phyloP scores from a whole-genome alignment of 2,888 invertebrate genomes.

The Cephus pulcher region DNA sequence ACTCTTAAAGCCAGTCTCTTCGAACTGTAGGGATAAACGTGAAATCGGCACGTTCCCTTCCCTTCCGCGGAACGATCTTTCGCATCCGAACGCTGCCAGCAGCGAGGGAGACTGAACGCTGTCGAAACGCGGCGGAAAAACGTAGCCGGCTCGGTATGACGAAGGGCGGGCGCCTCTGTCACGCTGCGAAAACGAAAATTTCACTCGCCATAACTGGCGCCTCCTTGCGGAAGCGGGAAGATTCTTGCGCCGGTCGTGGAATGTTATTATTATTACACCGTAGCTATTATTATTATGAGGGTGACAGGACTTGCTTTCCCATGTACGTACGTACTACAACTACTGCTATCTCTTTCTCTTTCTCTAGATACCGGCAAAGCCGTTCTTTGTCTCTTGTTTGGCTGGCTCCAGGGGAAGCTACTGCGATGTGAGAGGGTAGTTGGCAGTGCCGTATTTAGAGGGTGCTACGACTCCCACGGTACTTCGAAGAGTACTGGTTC shows the following conservation, averaged over 20 bases:
- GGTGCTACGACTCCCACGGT: too few species aligned
- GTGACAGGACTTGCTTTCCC: slow-evolving; percentile 14
- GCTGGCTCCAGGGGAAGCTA: too few species aligned
- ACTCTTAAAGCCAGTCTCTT: too few species aligned
- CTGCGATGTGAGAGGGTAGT: too few species aligned
- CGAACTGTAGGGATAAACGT: too few species aligned
- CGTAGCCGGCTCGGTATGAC: slow-evolving; percentile 25
- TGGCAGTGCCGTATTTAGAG: too few species aligned
- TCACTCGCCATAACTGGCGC: slow-evolving; percentile 42
- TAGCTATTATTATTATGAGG: slow-evolving; percentile 2
- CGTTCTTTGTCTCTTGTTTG: too few species aligned
- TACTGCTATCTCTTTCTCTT: background rate
- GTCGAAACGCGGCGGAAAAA: slow-evolving; percentile 34
- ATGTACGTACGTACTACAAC: too few species aligned
- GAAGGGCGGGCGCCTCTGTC: slow-evolving; percentile 38
- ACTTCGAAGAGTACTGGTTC: too few species aligned
- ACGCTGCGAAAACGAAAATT: slow-evolving; percentile 46
- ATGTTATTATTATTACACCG: background rate
- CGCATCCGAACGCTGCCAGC: slow-evolving; percentile 57
- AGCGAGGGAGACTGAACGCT: slow-evolving; percentile 56
- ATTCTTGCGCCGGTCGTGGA: slow-evolving; percentile 5
- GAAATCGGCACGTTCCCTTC: too few species aligned
- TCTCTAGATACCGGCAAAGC: background rate
- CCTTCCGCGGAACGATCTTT: slow-evolving; percentile 15
- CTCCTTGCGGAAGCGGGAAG: slow-evolving; percentile 41